phyloP scores from a whole-genome alignment of 2,113 vertebrate genomes.

The Pelodiscus sinensis region DNA sequence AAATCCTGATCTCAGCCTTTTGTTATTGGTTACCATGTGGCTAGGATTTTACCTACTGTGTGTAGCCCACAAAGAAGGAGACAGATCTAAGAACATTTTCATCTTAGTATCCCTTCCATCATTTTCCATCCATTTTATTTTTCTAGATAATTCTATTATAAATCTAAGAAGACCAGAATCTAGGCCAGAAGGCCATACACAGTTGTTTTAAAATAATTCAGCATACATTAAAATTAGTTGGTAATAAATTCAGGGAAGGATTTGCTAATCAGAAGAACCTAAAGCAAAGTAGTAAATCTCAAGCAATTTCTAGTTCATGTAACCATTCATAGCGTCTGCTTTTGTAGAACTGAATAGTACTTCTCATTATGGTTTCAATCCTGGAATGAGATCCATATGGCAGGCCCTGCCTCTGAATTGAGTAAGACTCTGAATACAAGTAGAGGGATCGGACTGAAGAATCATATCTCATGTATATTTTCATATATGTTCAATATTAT shows the following conservation, averaged over 20 bases:
- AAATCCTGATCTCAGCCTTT: not conserved
- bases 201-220: not conserved
- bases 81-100: not conserved
- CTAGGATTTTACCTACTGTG: not conserved
- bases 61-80: fast-evolving
- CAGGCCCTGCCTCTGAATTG: not conserved
- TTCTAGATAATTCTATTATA: not conserved
- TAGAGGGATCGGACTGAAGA: not conserved
- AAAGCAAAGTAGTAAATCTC: not conserved
- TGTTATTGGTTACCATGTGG: not conserved
- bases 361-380: not conserved
- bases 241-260: not conserved
- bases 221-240: not conserved
- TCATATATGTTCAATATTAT: not conserved
- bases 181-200: not conserved
- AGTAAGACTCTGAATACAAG: not conserved
- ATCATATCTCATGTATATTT: not conserved
- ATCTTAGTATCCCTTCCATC: not conserved
- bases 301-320: not conserved
- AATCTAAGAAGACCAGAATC: not conserved
- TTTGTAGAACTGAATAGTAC: not conserved
- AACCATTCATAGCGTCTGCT: not conserved
- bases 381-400: not conserved
- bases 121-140: not conserved
- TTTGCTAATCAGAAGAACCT: not conserved